Evolutionary conservation across 2,797 vertebrate genomes (phyloP), one percentile per base, ranked within the genome.

Genomic region (Leptodactylus fallax): DNA sequence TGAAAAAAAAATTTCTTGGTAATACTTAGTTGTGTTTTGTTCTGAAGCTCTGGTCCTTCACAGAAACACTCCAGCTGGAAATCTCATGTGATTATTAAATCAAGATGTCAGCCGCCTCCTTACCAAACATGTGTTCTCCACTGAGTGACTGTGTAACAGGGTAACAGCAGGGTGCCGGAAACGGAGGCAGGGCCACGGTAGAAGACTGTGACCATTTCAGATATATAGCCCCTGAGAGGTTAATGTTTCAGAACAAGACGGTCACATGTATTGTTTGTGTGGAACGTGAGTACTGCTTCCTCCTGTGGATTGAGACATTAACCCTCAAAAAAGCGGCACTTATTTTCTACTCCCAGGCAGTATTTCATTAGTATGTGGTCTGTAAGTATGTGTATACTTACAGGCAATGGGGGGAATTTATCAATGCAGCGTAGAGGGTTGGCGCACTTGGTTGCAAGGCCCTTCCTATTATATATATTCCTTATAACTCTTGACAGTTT

Each of bases 91-190:
- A 60, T 78, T 79, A 88, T 85, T 85, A 56, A 61, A 85, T 80
- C 83, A 88, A 74, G 87, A 88, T 88, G 87, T 61, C 80, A 21
- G 9, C 49, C 60, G 45, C 17, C 56, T 3, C 56, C 56, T 1
- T 17, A 14, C 13, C 13, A 58, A 17, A 49, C 7, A 36, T 47
- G 80, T 51, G 63, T 23, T 69, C 45, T 21, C 21, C 25, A 12
- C 0, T 1, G 19, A 47, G 16, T 17, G 23, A 6, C 56, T 82
- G 69, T 76, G 56, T n/a, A 60, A 49, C 55, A 14, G n/a, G 72
- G 25, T 55, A 56, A 61, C 56, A 23, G 14, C 76, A 69, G 51
- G 36, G 63, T 16, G 49, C 45, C 77, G 25, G 77, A 86, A 45
- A 53, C 27, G 10, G 76, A 63, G 58, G 23, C 36, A 1, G 36